Conservation (phyloP, 2,113 vertebrate genomes). For the Stegastes partitus region DNA sequence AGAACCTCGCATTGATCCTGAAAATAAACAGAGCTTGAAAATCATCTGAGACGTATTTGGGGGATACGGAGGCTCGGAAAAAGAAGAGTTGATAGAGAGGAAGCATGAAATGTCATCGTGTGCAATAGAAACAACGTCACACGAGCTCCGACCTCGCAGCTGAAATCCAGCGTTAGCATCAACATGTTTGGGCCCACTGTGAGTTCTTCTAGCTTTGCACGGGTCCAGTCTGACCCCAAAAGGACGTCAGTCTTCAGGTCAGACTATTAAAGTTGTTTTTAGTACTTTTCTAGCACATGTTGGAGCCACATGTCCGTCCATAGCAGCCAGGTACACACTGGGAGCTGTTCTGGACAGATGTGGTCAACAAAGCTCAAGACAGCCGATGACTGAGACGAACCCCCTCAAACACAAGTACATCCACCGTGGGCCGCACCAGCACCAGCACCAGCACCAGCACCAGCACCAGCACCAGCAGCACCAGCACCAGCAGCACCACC, state of each 20-base stretch:
- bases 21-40: constrained; percentile 68
- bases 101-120: constrained; percentile 59
- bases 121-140: constrained; percentile 54
- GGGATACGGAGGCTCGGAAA: constrained; percentile 30
- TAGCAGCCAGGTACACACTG: constrained; percentile 11
- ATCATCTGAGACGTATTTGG: constrained; percentile 34
- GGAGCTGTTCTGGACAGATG: constrained; percentile 52
- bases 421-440: constrained; percentile 22
- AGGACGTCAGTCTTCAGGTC: constrained; percentile 19
- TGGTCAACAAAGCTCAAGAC: constrained; percentile 43
- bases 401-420: constrained; percentile 46
- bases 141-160: constrained; percentile 32
- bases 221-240: neutral
- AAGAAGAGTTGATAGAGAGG: constrained; percentile 59
- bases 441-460: neutral
- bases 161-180: constrained; percentile 42
- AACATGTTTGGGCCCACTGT: constrained; percentile 51
- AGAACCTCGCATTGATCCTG: constrained; percentile 52
- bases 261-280: constrained; percentile 30
- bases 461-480: too few relatives aligned
- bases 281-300: constrained; percentile 28
- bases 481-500: constrained; percentile 11
- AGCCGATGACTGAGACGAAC: constrained; percentile 38
- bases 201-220: constrained; percentile 9
- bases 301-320: constrained; percentile 32